A percentile compares a stretch with the other conserved stretches of the same genome.
Conservation (phyloP, 2,888 invertebrate species). For the Cancer borealis region DNA sequence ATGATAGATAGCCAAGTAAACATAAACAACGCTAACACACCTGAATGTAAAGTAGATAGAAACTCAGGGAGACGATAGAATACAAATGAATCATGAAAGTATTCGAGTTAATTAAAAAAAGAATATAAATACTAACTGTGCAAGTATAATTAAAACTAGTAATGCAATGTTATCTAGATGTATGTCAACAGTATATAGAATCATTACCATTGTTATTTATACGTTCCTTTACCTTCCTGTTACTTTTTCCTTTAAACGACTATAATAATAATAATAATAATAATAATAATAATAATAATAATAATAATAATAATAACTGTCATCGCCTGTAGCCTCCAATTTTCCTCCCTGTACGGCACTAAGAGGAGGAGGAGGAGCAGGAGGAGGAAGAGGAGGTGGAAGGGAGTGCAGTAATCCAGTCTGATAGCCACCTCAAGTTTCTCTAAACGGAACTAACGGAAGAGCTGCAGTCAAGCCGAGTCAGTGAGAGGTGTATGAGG, state of each 20-base stretch:
- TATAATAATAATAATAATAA: not conserved
- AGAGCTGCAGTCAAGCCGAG: not conserved
- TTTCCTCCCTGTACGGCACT: too few species aligned
- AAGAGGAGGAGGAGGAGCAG: too few species aligned
- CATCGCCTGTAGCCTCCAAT: too few species aligned
- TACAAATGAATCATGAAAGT: not conserved
- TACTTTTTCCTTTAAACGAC: not conserved
- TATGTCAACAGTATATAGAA: not conserved
- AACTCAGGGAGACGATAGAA: not conserved
- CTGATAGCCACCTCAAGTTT: not conserved
- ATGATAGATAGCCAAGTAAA: not conserved
- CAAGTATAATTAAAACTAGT: not conserved
- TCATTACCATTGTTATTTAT: not conserved
- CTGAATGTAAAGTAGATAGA: constrained; percentile 9
- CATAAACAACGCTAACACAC: not conserved
- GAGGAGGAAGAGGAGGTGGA: too few species aligned
- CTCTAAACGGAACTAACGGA: constrained; percentile 23
- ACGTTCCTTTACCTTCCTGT: not conserved
- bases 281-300: not conserved
- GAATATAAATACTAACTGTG: not conserved
- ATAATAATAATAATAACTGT: too few species aligned
- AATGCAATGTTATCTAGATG: not conserved
- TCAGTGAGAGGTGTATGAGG: not conserved
- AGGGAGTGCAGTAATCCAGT: not conserved
- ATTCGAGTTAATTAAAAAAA: not conserved